phyloP scores from a whole-genome alignment of 2,797 vertebrate species.

The Siniperca obscura region DNA sequence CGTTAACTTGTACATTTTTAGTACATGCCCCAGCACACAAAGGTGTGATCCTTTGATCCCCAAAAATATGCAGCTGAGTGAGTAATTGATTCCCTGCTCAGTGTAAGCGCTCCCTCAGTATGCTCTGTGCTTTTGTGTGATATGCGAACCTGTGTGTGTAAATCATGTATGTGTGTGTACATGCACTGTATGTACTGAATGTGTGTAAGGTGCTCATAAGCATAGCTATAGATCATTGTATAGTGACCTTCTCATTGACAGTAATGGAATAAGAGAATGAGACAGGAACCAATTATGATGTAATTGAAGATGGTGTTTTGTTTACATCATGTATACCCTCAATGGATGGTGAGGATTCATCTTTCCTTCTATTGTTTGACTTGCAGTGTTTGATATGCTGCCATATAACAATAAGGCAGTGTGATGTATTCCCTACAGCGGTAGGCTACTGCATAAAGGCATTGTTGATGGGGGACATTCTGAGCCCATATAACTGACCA shows the following conservation, averaged over 20 bases:
- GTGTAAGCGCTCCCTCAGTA: slow-evolving; percentile 35
- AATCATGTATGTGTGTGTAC: background rate
- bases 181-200: background rate
- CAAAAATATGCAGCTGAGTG: slow-evolving; percentile 66
- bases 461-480: slow-evolving; percentile 46
- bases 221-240: slow-evolving; percentile 56
- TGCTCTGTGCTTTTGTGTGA: slow-evolving; percentile 19
- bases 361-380: slow-evolving; percentile 59
- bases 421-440: slow-evolving; percentile 63
- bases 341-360: slow-evolving; percentile 46
- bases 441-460: slow-evolving; percentile 61
- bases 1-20: slow-evolving; percentile 75
- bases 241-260: slow-evolving; percentile 65
- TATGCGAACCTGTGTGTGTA: background rate
- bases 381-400: slow-evolving; percentile 68
- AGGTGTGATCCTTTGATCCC: slow-evolving; percentile 77
- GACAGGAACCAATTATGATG: slow-evolving; percentile 68
- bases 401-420: slow-evolving; percentile 61
- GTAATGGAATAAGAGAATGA: slow-evolving; percentile 64
- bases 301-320: slow-evolving; percentile 76
- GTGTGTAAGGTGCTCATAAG: slow-evolving; percentile 14
- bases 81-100: slow-evolving; percentile 73
- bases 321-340: slow-evolving; percentile 62
- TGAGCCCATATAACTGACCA: slow-evolving; percentile 64
- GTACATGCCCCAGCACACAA: slow-evolving; percentile 67